Base-by-base conservation (phyloP, 2,797 vertebrate genomes). In the Emydoidea blandingii region DNA sequence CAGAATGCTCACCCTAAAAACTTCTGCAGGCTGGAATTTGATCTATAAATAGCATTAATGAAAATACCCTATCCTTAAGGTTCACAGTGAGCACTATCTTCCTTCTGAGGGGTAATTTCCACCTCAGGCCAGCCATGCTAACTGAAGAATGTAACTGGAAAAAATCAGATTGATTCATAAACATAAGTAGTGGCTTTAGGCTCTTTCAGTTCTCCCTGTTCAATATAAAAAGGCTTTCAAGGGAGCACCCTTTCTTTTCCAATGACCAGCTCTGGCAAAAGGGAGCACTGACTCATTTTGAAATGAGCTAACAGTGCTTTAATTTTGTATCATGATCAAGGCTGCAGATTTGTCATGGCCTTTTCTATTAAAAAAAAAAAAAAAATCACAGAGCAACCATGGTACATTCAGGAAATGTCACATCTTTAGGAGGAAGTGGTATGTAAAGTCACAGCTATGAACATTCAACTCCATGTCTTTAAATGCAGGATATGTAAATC, bases 81-180 rank as follows among this genome's bases (percentile, higher is more conserved):
- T 29, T 50, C 74, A 91, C 44, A 72, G 62, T 93, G 85, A 91
- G 25, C 34, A 83, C 65, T 34, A 1, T 89, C 82, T 88, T 94
- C 50, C 83, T 47, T 37, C 27, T 44, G 21, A 93, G 76, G 91
- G 68, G 85, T 86, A 83, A 37, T 95, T 96, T 94, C 89, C n/a
- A 0, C 84, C 83, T 37, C 25, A 52, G 47, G 83, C 85, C 85
- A 68, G 86, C 57, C 49, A 80, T 4, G 0, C 79, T 89, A 52
- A 16, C 76, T 92, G 53, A 72, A 68, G 89, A 79, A 91, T 65
- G 76, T 4, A 85, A 34, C 50, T 85, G 31, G 59, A 89, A 89
- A 88, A 27, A 86, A 88, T 19, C 37, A 37, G 72, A 27, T 3
- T 87, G 57, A 90, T 92, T 91, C 82, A 54, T 85, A 56, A 53